phyloP scores from a whole-genome alignment of 2,888 invertebrate species.

The Pyralis farinalis region DNA sequence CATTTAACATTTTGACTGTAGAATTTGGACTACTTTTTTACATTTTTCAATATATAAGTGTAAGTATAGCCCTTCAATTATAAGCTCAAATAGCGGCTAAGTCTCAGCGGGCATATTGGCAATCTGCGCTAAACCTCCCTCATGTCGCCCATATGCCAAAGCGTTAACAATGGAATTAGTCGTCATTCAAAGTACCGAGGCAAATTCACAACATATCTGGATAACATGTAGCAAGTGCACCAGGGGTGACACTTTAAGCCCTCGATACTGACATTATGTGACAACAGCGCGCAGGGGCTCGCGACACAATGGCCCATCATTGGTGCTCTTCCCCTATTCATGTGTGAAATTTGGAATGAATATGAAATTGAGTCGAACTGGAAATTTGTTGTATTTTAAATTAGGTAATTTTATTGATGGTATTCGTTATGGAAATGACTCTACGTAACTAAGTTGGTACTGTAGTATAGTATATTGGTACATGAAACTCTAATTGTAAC shows the following conservation, averaged over 20 bases:
- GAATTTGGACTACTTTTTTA: too few relatives aligned
- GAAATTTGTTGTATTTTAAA: conserved; percentile 14
- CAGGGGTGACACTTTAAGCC: conserved; percentile 75
- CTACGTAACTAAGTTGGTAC: too few relatives aligned
- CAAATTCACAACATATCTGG: conserved; percentile 63
- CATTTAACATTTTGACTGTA: too few relatives aligned
- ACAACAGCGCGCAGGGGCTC: conserved; percentile 61
- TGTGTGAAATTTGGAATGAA: conserved; percentile 28
- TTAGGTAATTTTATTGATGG: too few relatives aligned
- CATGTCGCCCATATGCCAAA: conserved; percentile 69
- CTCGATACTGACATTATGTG: conserved; percentile 76
- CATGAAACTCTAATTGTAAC: too few relatives aligned
- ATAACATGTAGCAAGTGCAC: conserved; percentile 73
- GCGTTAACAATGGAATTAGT: conserved; percentile 77
- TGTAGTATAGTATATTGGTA: too few relatives aligned
- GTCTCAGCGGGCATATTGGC: conserved; percentile 32
- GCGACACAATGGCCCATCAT: conserved; percentile 66
- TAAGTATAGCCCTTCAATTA: conserved; percentile 10
- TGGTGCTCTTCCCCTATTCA: conserved; percentile 56
- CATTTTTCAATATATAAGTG: not conserved
- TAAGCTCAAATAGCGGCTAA: conserved; percentile 21
- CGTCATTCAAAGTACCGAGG: conserved; percentile 72
- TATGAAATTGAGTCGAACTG: conserved; percentile 25
- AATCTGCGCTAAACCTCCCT: conserved; percentile 51
- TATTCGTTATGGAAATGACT: too few relatives aligned